A percentile compares a stretch with the other conserved stretches of the same genome.
These are phyloP conservation scores for Amniataba percoides DNA, from an alignment of 2,797 vertebrate genomes.

Conservation along the genomic window DNA sequence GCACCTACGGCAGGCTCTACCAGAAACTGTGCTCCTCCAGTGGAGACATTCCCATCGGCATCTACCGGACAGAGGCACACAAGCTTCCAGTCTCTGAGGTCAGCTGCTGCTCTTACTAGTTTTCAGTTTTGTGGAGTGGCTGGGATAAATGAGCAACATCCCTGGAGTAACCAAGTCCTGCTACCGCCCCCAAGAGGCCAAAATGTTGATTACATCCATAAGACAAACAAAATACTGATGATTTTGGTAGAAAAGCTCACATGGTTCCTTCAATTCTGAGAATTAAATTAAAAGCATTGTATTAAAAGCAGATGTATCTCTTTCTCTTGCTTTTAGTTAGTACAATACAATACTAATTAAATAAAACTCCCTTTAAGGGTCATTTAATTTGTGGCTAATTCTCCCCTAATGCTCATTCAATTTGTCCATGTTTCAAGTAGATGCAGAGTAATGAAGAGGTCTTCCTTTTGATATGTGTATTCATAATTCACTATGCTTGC, in stretches of 20 bases:
- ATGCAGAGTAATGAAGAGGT: constrained; percentile 7
- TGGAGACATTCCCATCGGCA: constrained; percentile 90
- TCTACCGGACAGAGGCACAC: constrained; percentile 89
- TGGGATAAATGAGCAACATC: background rate
- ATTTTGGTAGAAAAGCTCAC: background rate
- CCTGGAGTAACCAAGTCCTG: background rate
- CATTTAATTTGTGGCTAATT: background rate
- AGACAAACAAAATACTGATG: background rate
- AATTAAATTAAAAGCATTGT: background rate
- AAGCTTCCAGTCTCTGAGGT: constrained; percentile 88
- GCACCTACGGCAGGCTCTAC: constrained; percentile 89
- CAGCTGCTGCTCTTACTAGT: constrained; percentile 1
- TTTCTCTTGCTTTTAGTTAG: background rate
- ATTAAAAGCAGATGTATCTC: background rate
- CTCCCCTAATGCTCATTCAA: background rate
- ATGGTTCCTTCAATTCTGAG: background rate
- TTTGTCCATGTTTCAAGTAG: background rate
- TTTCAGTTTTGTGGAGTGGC: background rate
- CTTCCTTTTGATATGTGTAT: constrained; percentile 6
- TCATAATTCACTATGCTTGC: background rate
- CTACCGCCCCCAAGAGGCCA: background rate
- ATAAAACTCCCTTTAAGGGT: background rate
- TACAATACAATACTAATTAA: background rate
- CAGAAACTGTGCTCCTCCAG: constrained; percentile 90
- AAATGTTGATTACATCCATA: background rate